Percentiles rank a stretch among this genome's conserved stretches.
These are phyloP conservation scores for Yasuhikotakia modesta DNA, from an alignment of 2,797 vertebrate species.

Conservation along the genomic window DNA sequence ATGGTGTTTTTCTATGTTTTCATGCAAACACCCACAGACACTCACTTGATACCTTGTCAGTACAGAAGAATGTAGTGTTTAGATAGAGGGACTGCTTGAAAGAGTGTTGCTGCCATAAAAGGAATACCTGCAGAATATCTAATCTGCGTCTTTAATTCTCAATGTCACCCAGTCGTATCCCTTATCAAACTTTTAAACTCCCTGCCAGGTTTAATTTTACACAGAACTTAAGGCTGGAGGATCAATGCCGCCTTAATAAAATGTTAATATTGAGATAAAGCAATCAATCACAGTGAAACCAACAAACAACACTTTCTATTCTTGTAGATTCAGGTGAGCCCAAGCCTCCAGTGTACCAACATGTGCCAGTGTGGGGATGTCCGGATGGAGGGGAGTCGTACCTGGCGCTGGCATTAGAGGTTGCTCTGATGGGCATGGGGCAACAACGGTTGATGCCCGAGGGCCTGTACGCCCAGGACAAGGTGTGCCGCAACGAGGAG, in stretches of 20 bases:
- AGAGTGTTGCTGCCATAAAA: not conserved
- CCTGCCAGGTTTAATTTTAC: not conserved
- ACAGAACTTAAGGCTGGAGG: not conserved
- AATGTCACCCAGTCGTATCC: not conserved
- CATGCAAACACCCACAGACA: not conserved
- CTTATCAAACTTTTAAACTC: not conserved
- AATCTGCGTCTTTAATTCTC: not conserved
- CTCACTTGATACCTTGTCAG: constrained; percentile 1
- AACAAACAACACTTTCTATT: constrained; percentile 6
- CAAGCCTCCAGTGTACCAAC: constrained; percentile 90
- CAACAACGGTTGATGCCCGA: constrained; percentile 98
- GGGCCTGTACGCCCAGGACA: constrained; percentile 95
- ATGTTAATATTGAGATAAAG: not conserved
- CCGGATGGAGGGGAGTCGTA: constrained; percentile 87
- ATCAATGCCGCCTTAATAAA: not conserved
- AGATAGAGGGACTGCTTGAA: not conserved
- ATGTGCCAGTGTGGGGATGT: constrained; percentile 85
- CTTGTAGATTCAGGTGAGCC: constrained; percentile 85
- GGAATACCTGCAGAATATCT: not conserved
- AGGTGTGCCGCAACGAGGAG: constrained; percentile 97
- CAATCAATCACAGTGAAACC: not conserved
- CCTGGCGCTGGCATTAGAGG: constrained; percentile 92
- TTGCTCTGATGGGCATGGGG: constrained; percentile 97
- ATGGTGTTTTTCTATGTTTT: constrained; percentile 55
- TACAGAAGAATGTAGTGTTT: not conserved